Conservation (phyloP, 1,140 invertebrate genomes). For the Sycobia sp. region DNA sequence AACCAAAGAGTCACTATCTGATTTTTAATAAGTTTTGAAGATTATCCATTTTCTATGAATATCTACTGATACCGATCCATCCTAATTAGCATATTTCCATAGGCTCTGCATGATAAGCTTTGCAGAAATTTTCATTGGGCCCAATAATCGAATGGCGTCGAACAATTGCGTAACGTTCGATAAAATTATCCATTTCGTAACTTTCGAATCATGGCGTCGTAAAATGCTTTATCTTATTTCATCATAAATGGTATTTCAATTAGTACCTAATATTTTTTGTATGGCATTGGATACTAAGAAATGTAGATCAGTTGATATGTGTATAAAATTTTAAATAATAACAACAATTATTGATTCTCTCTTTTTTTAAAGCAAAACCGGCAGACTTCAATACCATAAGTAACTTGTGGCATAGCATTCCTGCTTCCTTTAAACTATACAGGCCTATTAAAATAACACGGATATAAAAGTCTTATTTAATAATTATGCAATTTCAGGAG, state of each 20-base stretch:
- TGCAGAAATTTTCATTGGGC: neutral
- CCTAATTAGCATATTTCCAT: slow-evolving; percentile 14
- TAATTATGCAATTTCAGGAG: neutral
- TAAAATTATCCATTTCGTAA: slow-evolving; percentile 15
- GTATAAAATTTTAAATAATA: neutral
- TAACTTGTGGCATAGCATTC: neutral
- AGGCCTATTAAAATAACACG: neutral
- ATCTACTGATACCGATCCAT: slow-evolving; percentile 13
- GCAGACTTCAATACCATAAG: neutral
- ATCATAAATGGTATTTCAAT: neutral
- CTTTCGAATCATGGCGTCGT: slow-evolving; percentile 1
- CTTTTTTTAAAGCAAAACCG: neutral
- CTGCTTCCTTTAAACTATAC: neutral
- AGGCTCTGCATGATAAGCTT: slow-evolving; percentile 24
- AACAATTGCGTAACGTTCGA: slow-evolving; percentile 21
- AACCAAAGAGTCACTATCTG: neutral
- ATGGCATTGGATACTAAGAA: too few species aligned
- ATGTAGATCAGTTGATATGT: too few species aligned
- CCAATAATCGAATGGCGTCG: slow-evolving; percentile 23
- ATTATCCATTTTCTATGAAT: slow-evolving; percentile 12
- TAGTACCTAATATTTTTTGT: neutral
- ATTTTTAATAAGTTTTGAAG: neutral
- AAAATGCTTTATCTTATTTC: neutral
- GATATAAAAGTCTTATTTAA: neutral
- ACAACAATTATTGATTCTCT: neutral